Evolutionary conservation across 2,888 invertebrate species (phyloP).

Genomic region (Coleophora deauratella): DNA sequence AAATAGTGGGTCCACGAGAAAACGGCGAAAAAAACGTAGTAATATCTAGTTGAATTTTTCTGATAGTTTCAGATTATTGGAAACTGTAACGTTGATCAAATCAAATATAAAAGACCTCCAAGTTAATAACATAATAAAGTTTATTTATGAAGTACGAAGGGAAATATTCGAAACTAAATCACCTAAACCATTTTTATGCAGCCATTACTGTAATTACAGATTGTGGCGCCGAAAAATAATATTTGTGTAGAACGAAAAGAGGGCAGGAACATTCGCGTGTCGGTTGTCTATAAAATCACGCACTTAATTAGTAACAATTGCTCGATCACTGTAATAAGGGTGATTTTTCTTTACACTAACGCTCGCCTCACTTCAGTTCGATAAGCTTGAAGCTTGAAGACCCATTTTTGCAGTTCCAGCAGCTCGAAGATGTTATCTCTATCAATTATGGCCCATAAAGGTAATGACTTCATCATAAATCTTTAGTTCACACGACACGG

Average conservation of each 20-base stretch:
- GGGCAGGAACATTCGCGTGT: slow-evolving; percentile 50
- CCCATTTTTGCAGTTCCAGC: slow-evolving; percentile 65
- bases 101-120: too few species aligned
- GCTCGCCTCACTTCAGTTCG: slow-evolving; percentile 51
- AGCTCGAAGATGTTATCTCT: slow-evolving; percentile 63
- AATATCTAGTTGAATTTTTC: too few species aligned
- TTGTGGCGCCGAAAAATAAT: too few species aligned
- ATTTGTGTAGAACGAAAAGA: slow-evolving; percentile 12
- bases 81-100: too few species aligned
- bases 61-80: too few species aligned
- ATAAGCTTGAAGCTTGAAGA: slow-evolving; percentile 53
- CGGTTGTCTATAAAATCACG: slow-evolving; percentile 47
- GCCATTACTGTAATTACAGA: too few species aligned
- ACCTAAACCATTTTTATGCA: too few species aligned
- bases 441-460: slow-evolving; percentile 72
- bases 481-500: slow-evolving; percentile 65
- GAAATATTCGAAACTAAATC: too few species aligned
- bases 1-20: too few species aligned
- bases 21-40: too few species aligned
- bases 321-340: slow-evolving; percentile 58
- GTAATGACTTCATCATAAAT: slow-evolving; percentile 73
- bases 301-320: slow-evolving; percentile 66
- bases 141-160: too few species aligned
- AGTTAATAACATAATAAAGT: too few species aligned
- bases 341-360: slow-evolving; percentile 62